Evolutionary conservation across 2,888 invertebrate species (phyloP), one percentile per base, ranked within the genome.

Genomic region (Chymomyza procnemis): DNA sequence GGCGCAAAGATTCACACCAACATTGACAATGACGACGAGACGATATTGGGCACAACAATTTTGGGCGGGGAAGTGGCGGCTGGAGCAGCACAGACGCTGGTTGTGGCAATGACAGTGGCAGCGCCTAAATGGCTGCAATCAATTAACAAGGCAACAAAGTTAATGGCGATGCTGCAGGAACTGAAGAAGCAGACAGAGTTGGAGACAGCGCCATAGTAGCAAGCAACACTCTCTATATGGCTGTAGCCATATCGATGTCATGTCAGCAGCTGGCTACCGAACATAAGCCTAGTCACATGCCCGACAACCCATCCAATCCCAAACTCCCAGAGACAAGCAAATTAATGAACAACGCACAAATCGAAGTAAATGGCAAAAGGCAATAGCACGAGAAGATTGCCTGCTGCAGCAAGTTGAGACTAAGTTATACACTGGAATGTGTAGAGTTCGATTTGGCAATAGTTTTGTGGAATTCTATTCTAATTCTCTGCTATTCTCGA

Each of bases 261-360:
- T 14, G 48, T 22, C 26, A 16, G 22, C 22, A 22, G 26, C 60
- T 14, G 21, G 18, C 34, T 41, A 41, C 34, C 34, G 12, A 41
- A 12, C 19, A 18, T 54, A 21, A 21, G 8, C 54, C 18, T 22
- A 61, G 48, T 56, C 64, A 41, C 12, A 41, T 12, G 3, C 19
- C 34, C n/a, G 26, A n/a, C 41, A 16, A 16, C 34, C 50, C 21
- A 14, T 16, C 6, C 52, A 46, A 21, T 34, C 16, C 30, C 30
- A 30, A 22, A 48, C 19, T 48, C 54, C 19, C 48, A 55, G 14
- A 12, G 14, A 12, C 56, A 8, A 48, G 70, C 71, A 72, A 86
- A 81, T 85, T 86, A 81, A 81, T 86, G 87, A 86, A 81, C 85
- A 81, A 72, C 79, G 64, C 80, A 75, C 56, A 79, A 70, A 70